Evolutionary conservation across 2,113 vertebrate species (phyloP), one percentile per base, ranked within the genome.

Genomic region (Hemichromis elongatus): DNA sequence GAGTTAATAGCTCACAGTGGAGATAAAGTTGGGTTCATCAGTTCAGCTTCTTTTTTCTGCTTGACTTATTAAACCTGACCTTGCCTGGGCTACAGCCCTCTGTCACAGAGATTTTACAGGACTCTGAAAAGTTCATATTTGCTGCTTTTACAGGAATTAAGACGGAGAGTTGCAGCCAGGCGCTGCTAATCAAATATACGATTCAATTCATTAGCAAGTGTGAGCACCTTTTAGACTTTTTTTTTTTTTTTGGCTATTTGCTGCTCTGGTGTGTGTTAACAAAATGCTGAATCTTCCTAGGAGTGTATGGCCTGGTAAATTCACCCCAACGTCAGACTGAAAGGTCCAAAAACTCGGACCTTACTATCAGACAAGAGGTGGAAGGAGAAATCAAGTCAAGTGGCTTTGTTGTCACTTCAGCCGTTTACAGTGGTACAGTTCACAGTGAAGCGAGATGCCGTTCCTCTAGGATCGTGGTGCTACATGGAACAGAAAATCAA

Each of bases 371-470:
- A 68, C 24, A 42, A 42, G 63, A 68, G 37, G 37, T 42, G 63
- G n/a, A 42, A 37, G 16, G 4, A 30, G 30, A 35, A 63, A 63
- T 63, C 1, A 3, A 63, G 59, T 63, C 59, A 37, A 37, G 33
- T 37, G 59, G 30, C 10, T 37, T 63, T 63, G 37, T 63, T 63
- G 59, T n/a, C 18, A 63, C n/a, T 63, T 63, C 30, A 63, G 7
- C 18, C 59, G 37, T 37, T 37, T 37, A 0, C 9, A 1, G 6
- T 35, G 59, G 59, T n/a, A 12, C 6, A 63, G 59, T 35, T 12
- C 59, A 37, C 33, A 37, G 18, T 37, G 30, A n/a, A 63, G 37
- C 35, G 18, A 63, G 6, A 1, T 1, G 0, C 30, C 19, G 33
- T 63, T 63, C 59, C 59, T 37, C 59, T 18, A 63, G 1, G 59